phyloP scores from a whole-genome alignment of 2,888 invertebrate species.

The Pogonocherus hispidulus region DNA sequence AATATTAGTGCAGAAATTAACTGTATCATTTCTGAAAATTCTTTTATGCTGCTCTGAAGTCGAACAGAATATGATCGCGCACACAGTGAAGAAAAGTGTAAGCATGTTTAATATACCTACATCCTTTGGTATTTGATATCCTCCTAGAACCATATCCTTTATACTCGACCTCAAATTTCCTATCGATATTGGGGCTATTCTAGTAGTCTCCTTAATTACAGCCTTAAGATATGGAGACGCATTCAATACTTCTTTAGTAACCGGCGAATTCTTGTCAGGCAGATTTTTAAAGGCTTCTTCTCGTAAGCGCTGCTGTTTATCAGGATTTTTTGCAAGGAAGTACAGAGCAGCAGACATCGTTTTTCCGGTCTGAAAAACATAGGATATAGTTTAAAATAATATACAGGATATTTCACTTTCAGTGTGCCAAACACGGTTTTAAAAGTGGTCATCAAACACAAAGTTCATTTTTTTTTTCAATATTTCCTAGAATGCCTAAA shows the following conservation, averaged over 20 bases:
- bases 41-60: no score
- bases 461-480: no score
- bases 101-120: no score
- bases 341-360: slow-evolving; percentile 66
- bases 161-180: slow-evolving; percentile 54
- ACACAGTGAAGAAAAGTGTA: no score
- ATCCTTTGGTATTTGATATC: slow-evolving; percentile 63
- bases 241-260: slow-evolving; percentile 65
- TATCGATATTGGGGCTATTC: slow-evolving; percentile 62
- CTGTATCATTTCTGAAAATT: no score
- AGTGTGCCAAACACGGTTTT: no score
- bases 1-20: no score
- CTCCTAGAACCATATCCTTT: slow-evolving; percentile 63
- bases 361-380: slow-evolving; percentile 67
- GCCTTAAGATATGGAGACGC: slow-evolving; percentile 73
- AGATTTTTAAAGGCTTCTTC: slow-evolving; percentile 63
- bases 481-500: no score
- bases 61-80: no score
- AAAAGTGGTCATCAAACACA: no score
- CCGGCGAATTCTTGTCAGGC: slow-evolving; percentile 56
- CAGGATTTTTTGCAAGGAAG: slow-evolving; percentile 67
- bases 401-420: no score
- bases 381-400: no score
- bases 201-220: slow-evolving; percentile 75
- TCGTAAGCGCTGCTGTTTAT: slow-evolving; percentile 66